These are phyloP conservation scores for Merodon equestris DNA, from an alignment of 2,888 invertebrate species.

Conservation along the genomic window DNA sequence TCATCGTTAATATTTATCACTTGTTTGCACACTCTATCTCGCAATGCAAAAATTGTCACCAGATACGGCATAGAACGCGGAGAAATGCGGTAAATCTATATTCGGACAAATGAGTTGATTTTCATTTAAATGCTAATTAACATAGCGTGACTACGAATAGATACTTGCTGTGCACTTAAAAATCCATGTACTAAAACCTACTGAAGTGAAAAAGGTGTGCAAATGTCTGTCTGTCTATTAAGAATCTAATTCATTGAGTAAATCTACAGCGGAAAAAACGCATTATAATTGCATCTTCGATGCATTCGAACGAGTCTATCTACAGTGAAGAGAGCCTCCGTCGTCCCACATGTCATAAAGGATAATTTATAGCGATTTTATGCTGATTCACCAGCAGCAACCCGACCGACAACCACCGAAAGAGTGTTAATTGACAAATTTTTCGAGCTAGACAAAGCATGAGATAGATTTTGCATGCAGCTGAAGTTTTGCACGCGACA, in stretches of 20 bases:
- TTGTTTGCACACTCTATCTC: slow-evolving; percentile 62
- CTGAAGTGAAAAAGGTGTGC: too few species aligned
- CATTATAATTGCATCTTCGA: slow-evolving; percentile 66
- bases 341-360: slow-evolving; percentile 54
- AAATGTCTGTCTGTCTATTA: too few species aligned
- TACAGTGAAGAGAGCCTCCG: slow-evolving; percentile 3
- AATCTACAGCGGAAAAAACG: slow-evolving; percentile 51
- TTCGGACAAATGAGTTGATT: slow-evolving; percentile 67
- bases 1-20: slow-evolving; percentile 68
- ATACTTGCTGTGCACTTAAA: slow-evolving; percentile 10
- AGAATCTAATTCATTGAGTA: slow-evolving; percentile 10
- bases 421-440: slow-evolving; percentile 69
- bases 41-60: slow-evolving; percentile 31
- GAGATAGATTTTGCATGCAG: slow-evolving; percentile 67
- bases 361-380: slow-evolving; percentile 61
- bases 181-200: too few species aligned
- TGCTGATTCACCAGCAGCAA: not conserved
- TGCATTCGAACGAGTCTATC: slow-evolving; percentile 38
- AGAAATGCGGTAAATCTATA: slow-evolving; percentile 63
- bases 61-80: slow-evolving; percentile 44
- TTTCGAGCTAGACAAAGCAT: slow-evolving; percentile 69
- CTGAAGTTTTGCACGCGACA: slow-evolving; percentile 67
- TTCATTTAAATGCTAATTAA: slow-evolving; percentile 69
- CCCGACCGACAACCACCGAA: slow-evolving; percentile 15
- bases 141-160: slow-evolving; percentile 54